These are phyloP conservation scores for Anoncus sp. DNA, from an alignment of 2,888 invertebrate genomes.

Conservation along the genomic window DNA sequence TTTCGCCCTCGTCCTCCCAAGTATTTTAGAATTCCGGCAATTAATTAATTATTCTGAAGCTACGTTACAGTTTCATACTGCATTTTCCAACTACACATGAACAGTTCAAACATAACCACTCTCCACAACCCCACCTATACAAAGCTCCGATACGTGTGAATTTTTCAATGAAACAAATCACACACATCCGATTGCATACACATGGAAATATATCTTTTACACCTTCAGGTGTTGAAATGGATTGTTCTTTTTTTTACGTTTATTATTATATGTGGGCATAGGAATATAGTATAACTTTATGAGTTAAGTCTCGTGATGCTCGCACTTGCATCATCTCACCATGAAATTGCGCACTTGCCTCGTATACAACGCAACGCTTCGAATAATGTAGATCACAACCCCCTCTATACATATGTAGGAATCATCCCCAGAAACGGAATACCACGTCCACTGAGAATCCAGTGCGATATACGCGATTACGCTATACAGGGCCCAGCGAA, in stretches of 20 bases:
- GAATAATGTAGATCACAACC: constrained; percentile 1
- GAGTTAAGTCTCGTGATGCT: not conserved
- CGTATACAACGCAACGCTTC: not conserved
- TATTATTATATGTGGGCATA: not conserved
- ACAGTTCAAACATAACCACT: too few relatives aligned
- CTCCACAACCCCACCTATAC: not conserved
- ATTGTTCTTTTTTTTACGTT: not conserved
- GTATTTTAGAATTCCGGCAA: constrained; percentile 34
- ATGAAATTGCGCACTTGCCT: constrained; percentile 2
- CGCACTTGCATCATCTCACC: too few relatives aligned
- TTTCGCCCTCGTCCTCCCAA: not conserved
- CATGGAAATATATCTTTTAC: constrained; percentile 5
- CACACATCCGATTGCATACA: not conserved
- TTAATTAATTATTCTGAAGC: constrained; percentile 42
- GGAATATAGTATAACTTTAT: not conserved
- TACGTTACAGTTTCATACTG: constrained; percentile 5
- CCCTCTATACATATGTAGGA: not conserved
- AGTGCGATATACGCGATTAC: constrained; percentile 24
- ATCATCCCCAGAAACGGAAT: constrained; percentile 19
- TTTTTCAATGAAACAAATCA: constrained; percentile 12
- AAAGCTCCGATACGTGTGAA: constrained; percentile 7
- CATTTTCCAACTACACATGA: too few relatives aligned
- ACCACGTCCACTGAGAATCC: constrained; percentile 7
- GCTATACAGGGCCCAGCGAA: constrained; percentile 43
- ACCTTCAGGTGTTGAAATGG: constrained; percentile 12